These are phyloP conservation scores for Myotis myotis DNA, from an alignment of 2,797 vertebrate genomes.

Conservation along the genomic window DNA sequence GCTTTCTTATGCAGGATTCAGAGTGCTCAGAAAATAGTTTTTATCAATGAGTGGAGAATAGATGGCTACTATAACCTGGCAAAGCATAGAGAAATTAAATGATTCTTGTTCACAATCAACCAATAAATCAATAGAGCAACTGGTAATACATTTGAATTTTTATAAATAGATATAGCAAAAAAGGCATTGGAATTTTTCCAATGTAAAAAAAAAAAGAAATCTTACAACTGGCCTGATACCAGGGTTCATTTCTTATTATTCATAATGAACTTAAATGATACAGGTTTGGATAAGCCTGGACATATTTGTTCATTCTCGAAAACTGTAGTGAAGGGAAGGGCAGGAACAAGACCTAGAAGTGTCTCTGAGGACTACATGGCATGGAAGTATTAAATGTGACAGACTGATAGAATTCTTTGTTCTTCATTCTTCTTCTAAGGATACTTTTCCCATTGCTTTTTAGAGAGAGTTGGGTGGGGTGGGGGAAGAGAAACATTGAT, in stretches of 20 bases:
- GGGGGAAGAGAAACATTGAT: no score
- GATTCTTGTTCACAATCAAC: conserved; percentile 2
- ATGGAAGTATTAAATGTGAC: background rate
- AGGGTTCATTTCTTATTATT: background rate
- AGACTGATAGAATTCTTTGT: background rate
- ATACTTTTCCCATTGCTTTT: no score
- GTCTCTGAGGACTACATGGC: background rate
- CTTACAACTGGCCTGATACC: background rate
- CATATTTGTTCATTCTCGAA: background rate
- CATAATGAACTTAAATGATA: background rate
- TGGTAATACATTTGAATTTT: background rate
- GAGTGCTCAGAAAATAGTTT: conserved; percentile 38
- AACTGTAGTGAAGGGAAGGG: background rate
- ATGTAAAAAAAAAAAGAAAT: background rate
- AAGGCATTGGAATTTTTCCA: background rate
- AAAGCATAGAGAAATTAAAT: conserved; percentile 25
- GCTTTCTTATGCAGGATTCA: conserved; percentile 22
- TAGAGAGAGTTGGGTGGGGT: no score
- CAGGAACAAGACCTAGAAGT: background rate
- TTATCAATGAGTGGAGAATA: conserved; percentile 43
- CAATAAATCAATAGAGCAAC: background rate
- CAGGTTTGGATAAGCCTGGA: background rate
- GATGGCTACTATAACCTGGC: conserved; percentile 16
- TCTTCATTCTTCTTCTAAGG: no score
- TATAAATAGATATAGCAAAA: background rate